Percentiles rank a stretch among this genome's conserved stretches.
Conservation (phyloP, 2,888 invertebrate genomes). For the Tetanocera ferruginea region DNA sequence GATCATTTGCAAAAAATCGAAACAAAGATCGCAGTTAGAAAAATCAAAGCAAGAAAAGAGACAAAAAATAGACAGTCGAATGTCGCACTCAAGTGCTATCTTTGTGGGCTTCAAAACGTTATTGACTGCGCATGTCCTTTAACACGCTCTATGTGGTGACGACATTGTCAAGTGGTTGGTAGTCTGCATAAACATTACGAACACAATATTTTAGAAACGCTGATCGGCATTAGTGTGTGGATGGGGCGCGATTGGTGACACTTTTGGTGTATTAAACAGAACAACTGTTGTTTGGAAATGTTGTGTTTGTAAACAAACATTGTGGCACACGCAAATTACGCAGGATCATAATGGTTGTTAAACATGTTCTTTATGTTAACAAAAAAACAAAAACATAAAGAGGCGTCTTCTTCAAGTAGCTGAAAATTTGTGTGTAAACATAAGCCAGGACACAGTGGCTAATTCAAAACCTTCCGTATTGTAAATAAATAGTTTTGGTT, state of each 20-base stretch:
- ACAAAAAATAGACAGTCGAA: background rate
- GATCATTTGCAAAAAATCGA: background rate
- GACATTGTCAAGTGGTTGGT: slow-evolving; percentile 45
- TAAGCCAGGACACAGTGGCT: slow-evolving; percentile 9
- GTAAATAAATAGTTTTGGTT: slow-evolving; percentile 26
- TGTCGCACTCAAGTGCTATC: background rate
- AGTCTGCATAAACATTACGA: slow-evolving; percentile 21
- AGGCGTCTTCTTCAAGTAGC: slow-evolving; percentile 27
- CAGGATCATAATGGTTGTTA: background rate
- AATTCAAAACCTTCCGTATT: slow-evolving; percentile 33
- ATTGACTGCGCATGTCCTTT: slow-evolving; percentile 29
- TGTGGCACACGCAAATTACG: slow-evolving; percentile 29
- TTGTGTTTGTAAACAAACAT: slow-evolving; percentile 36
- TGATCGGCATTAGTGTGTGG: background rate
- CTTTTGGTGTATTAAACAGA: background rate
- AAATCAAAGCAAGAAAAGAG: background rate
- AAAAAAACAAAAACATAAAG: too few species aligned
- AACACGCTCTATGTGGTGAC: slow-evolving; percentile 45
- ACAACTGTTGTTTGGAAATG: slow-evolving; percentile 1
- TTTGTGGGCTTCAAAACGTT: too few species aligned
- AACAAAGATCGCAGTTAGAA: background rate
- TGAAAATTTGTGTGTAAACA: slow-evolving; percentile 16
- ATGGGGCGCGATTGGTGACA: slow-evolving; percentile 15
- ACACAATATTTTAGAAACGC: background rate
- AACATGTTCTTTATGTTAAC: background rate